phyloP scores from a whole-genome alignment of 2,113 vertebrate species.

The Rhea americana region DNA sequence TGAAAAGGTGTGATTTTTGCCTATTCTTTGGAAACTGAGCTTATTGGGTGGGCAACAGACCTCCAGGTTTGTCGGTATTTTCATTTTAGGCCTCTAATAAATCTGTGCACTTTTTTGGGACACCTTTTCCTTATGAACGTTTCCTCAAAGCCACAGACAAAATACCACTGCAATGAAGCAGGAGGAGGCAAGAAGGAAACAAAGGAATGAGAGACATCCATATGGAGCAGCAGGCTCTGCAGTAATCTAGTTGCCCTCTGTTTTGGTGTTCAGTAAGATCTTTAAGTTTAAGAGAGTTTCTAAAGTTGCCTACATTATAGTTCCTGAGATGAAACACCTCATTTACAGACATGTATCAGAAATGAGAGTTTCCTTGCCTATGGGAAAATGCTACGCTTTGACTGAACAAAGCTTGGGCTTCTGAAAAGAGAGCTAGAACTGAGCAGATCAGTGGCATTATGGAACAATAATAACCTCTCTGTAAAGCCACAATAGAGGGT shows the following conservation, averaged over 20 bases:
- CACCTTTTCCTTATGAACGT: slow-evolving; percentile 15
- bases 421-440: background rate
- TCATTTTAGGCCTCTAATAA: slow-evolving; percentile 31
- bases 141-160: background rate
- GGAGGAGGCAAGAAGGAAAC: background rate
- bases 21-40: background rate
- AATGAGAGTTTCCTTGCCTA: background rate
- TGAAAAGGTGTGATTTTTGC: background rate
- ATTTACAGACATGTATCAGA: background rate
- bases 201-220: background rate
- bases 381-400: background rate
- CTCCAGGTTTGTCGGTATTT: slow-evolving; percentile 33
- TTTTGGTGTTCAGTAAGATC: slow-evolving; percentile 5
- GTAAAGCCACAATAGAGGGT: background rate
- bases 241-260: background rate
- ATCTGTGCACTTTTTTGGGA: slow-evolving; percentile 41
- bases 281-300: background rate
- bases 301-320: slow-evolving; percentile 18
- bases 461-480: background rate
- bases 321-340: slow-evolving; percentile 23
- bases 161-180: background rate
- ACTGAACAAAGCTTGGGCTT: slow-evolving; percentile 21
- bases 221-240: background rate
- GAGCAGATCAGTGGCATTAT: rapidly evolving
- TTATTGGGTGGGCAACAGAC: background rate